A percentile compares a stretch with the other conserved stretches of the same genome.
phyloP scores from a whole-genome alignment of 1,140 invertebrate species.

The Hestina assimilis region DNA sequence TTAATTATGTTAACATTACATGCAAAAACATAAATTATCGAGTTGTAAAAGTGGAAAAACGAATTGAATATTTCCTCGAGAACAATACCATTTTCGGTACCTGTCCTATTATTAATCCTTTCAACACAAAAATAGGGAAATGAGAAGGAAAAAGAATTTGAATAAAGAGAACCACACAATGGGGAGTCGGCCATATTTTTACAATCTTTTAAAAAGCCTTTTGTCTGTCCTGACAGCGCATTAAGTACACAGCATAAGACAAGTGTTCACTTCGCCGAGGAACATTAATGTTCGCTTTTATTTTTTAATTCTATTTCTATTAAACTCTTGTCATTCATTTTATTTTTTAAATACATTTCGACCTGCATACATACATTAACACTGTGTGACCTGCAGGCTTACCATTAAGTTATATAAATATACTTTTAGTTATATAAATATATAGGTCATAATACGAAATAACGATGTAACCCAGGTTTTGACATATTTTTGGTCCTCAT shows the following conservation, averaged over 20 bases:
- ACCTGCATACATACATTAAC: slow-evolving; percentile 3
- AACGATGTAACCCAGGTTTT: no score
- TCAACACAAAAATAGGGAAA: slow-evolving; percentile 65
- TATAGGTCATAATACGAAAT: no score
- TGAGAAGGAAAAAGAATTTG: slow-evolving; percentile 63
- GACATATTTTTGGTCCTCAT: no score
- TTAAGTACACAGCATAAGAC: slow-evolving; percentile 59
- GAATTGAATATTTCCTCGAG: neutral
- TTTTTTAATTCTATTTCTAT: slow-evolving; percentile 36
- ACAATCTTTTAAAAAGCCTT: slow-evolving; percentile 59
- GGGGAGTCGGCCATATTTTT: slow-evolving; percentile 62
- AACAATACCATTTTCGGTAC: slow-evolving; percentile 34
- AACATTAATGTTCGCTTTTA: slow-evolving; percentile 50
- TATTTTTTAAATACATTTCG: neutral
- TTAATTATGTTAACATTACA: no score
- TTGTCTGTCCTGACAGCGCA: slow-evolving; percentile 63
- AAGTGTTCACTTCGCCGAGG: slow-evolving; percentile 53
- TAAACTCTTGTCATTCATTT: slow-evolving; percentile 23
- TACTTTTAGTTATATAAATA: no score
- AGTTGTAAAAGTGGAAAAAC: neutral
- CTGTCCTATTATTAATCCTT: slow-evolving; percentile 70
- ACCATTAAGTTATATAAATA: no score
- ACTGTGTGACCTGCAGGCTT: no score
- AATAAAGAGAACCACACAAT: slow-evolving; percentile 57
- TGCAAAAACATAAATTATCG: neutral